phyloP scores from a whole-genome alignment of 2,888 invertebrate species.

The Ophioninae sp. region DNA sequence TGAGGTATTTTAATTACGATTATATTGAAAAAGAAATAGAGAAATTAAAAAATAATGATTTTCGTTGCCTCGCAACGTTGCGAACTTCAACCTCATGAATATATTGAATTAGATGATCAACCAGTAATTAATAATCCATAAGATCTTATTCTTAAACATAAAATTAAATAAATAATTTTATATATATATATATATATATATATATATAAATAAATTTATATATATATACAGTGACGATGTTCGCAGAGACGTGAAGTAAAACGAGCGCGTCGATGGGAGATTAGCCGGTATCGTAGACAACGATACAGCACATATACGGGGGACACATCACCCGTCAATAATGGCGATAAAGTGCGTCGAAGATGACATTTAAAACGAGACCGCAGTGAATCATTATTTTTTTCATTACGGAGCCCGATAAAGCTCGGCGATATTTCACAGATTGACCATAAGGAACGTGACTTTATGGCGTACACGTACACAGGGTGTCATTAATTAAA shows the following conservation, averaged over 20 bases:
- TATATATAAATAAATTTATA: too few relatives aligned
- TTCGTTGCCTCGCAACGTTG: too few relatives aligned
- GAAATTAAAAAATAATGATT: too few relatives aligned
- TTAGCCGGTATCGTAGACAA: not conserved
- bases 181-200: too few relatives aligned
- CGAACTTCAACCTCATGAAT: too few relatives aligned
- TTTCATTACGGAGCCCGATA: slow-evolving; percentile 6
- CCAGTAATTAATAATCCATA: too few relatives aligned
- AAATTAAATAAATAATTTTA: too few relatives aligned
- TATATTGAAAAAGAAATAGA: too few relatives aligned
- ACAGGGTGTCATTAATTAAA: not conserved
- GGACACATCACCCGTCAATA: not conserved
- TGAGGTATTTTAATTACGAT: too few relatives aligned
- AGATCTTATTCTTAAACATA: too few relatives aligned
- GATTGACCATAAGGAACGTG: not conserved
- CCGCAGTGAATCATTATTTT: slow-evolving; percentile 14
- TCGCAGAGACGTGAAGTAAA: not conserved
- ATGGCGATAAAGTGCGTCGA: not conserved
- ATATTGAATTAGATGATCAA: too few relatives aligned
- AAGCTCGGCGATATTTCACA: not conserved
- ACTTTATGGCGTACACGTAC: not conserved
- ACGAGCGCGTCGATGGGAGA: not conserved
- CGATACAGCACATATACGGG: not conserved
- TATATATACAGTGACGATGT: not conserved
- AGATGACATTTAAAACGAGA: slow-evolving; percentile 16